A percentile compares a stretch with the other conserved stretches of the same genome.
phyloP scores from a whole-genome alignment of 2,797 vertebrate genomes.

The Anabas testudineus region DNA sequence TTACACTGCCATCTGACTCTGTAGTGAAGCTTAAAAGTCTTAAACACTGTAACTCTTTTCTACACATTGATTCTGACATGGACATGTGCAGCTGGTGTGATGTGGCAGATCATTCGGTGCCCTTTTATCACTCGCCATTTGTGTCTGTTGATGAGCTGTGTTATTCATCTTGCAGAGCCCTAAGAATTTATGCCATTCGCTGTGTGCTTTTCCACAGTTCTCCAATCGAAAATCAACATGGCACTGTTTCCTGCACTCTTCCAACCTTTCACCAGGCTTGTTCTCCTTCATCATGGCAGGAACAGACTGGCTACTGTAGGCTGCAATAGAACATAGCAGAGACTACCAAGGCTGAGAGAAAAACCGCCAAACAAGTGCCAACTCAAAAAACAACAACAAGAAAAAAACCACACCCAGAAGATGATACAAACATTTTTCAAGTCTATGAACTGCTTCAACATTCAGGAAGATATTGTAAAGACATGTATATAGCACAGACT shows the following conservation, averaged over 20 bases:
- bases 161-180: not conserved
- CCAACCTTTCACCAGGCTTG: constrained; percentile 94
- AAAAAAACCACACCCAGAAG: constrained; percentile 52
- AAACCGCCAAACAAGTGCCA: constrained; percentile 96
- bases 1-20: too few species aligned
- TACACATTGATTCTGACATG: not conserved
- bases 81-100: not conserved
- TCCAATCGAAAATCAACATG: constrained; percentile 96
- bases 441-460: constrained; percentile 99
- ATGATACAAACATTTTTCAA: constrained; percentile 88
- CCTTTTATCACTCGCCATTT: not conserved
- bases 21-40: not conserved
- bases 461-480: constrained; percentile 99
- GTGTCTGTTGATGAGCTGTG: not conserved
- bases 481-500: constrained; percentile 99
- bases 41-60: too few species aligned
- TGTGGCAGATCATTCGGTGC: not conserved
- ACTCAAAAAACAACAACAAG: constrained; percentile 82
- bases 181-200: constrained; percentile 12
- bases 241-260: constrained; percentile 99
- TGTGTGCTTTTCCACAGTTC: constrained; percentile 85
- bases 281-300: constrained; percentile 92
- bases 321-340: constrained; percentile 93
- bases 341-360: constrained; percentile 93
- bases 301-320: constrained; percentile 91